phyloP scores from a whole-genome alignment of 2,888 invertebrate genomes.

The Drosophila colorata region DNA sequence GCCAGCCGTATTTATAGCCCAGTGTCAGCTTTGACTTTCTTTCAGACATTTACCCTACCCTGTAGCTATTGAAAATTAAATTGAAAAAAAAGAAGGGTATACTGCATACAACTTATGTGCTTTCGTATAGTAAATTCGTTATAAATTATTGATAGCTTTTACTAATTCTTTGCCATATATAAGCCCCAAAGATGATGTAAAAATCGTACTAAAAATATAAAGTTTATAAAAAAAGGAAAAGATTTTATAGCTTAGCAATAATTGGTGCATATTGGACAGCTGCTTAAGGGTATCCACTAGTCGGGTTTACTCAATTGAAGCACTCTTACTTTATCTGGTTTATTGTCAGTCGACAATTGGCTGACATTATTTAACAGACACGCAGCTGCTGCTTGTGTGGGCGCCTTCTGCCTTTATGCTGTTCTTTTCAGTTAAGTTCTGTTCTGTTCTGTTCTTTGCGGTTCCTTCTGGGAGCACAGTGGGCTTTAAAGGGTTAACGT shows the following conservation, averaged over 20 bases:
- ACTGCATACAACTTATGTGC: too few species aligned
- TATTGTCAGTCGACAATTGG: constrained; percentile 40
- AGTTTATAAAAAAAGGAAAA: too few species aligned
- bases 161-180: neutral
- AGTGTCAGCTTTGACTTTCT: neutral
- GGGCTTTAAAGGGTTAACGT: constrained; percentile 42
- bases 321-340: constrained; percentile 12
- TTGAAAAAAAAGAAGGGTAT: too few species aligned
- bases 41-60: neutral
- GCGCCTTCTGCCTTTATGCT: constrained; percentile 7
- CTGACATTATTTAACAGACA: constrained; percentile 37
- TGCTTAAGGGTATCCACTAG: neutral
- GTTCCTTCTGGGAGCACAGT: constrained; percentile 13
- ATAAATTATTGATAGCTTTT: neutral
- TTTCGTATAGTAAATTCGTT: too few species aligned
- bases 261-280: too few species aligned
- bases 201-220: too few species aligned
- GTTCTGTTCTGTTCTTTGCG: neutral
- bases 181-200: too few species aligned
- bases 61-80: neutral
- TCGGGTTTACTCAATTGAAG: neutral
- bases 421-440: neutral
- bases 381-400: constrained; percentile 26
- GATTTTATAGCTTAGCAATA: too few species aligned
- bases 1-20: constrained; percentile 8